Conservation (phyloP, 2,797 vertebrate genomes). For the Xiphorhynchus erythropygius region DNA sequence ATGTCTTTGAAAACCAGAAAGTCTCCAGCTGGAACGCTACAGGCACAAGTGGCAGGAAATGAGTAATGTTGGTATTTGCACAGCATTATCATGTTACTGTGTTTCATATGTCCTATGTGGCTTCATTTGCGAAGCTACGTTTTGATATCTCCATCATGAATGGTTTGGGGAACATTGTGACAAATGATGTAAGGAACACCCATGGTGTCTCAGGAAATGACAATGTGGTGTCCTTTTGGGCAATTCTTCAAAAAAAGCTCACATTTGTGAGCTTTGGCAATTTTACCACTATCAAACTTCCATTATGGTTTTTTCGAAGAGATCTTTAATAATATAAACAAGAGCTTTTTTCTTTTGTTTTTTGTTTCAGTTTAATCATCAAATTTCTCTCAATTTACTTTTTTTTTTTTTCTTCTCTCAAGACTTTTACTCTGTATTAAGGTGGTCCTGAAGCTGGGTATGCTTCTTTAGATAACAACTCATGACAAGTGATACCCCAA, state of each 20-base stretch:
- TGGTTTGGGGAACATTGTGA: background rate
- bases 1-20: background rate
- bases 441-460: background rate
- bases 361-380: background rate
- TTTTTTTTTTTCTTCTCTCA: background rate
- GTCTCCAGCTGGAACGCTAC: background rate
- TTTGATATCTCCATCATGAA: background rate
- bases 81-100: background rate
- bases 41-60: background rate
- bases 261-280: background rate
- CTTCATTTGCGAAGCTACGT: background rate
- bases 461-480: background rate
- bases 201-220: background rate
- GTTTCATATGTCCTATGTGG: background rate
- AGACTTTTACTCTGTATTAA: background rate
- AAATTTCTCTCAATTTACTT: background rate
- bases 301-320: background rate
- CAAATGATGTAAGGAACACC: background rate
- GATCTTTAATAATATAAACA: background rate
- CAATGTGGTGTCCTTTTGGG: background rate
- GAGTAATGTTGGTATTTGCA: background rate
- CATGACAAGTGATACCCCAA: slow-evolving; percentile 13
- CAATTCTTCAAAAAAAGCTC: background rate
- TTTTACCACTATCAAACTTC: background rate
- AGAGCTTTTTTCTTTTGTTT: background rate